Conservation (phyloP, 2,888 invertebrate species). For the Drosophila recens region DNA sequence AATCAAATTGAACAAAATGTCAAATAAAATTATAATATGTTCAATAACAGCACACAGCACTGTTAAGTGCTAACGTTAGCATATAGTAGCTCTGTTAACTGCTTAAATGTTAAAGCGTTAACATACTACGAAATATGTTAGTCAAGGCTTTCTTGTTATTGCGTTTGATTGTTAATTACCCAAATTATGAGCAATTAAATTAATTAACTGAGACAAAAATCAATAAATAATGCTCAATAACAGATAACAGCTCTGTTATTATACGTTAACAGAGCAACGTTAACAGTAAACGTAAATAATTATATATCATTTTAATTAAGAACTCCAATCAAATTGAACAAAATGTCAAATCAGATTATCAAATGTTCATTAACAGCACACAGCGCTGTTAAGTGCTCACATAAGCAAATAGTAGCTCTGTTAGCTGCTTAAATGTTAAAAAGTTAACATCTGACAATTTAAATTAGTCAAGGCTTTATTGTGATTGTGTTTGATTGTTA, state of each 20-base stretch:
- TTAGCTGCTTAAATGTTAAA: not conserved
- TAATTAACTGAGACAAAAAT: slow-evolving; percentile 44
- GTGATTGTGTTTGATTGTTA: slow-evolving; percentile 1
- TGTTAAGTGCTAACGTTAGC: too few relatives aligned
- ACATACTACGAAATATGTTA: not conserved
- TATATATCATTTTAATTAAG: too few relatives aligned
- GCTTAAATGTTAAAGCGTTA: not conserved
- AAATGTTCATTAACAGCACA: too few relatives aligned
- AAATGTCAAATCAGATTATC: too few relatives aligned
- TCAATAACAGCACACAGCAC: too few relatives aligned
- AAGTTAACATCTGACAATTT: not conserved
- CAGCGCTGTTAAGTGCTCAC: too few relatives aligned
- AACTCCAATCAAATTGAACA: too few relatives aligned
- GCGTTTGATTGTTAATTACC: slow-evolving; percentile 1
- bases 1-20: too few relatives aligned
- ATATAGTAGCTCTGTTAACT: not conserved
- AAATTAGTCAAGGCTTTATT: slow-evolving; percentile 6
- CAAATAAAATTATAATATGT: too few relatives aligned
- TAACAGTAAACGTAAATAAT: not conserved
- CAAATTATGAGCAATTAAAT: slow-evolving; percentile 11
- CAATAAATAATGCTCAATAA: not conserved
- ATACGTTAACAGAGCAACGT: not conserved
- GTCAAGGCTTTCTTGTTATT: slow-evolving; percentile 10
- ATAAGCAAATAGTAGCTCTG: too few relatives aligned
- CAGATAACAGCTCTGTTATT: not conserved